Conservation (phyloP, 2,113 vertebrate species). For the Elachura formosa region DNA sequence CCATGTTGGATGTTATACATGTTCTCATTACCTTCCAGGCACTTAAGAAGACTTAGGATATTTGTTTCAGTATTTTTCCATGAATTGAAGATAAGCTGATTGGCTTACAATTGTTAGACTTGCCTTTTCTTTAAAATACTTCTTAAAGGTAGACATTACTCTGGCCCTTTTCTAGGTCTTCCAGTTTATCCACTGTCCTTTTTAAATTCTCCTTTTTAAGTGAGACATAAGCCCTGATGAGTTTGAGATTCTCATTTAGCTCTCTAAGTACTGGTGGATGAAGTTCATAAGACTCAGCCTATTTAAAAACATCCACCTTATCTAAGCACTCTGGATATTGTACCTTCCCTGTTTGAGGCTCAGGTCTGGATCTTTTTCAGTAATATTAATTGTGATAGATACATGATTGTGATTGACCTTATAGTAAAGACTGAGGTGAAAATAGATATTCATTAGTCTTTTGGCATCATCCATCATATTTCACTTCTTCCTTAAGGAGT, state of each 20-base stretch:
- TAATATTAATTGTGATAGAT: background rate
- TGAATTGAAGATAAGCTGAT: background rate
- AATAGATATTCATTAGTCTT: background rate
- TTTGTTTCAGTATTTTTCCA: slow-evolving; percentile 26
- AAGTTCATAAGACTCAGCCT: background rate
- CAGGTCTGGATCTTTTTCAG: background rate
- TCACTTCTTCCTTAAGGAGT: background rate
- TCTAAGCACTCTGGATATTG: background rate
- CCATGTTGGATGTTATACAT: slow-evolving; percentile 8
- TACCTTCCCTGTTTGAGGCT: background rate
- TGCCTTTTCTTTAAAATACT: background rate
- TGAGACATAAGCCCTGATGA: background rate
- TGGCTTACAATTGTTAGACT: background rate
- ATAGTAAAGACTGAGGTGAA: background rate
- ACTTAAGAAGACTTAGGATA: background rate
- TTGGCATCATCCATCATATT: background rate
- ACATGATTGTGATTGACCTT: background rate
- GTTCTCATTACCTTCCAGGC: slow-evolving; percentile 10
- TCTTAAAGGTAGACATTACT: background rate
- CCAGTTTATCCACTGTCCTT: background rate
- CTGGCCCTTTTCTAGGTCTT: background rate
- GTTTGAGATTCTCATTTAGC: background rate
- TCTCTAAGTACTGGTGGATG: background rate
- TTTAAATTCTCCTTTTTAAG: background rate
- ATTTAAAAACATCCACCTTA: background rate